Percentiles rank a stretch among this genome's conserved stretches.
These are phyloP conservation scores for Cephalopholis sonnerati DNA, from an alignment of 2,113 vertebrate genomes.

Conservation along the genomic window DNA sequence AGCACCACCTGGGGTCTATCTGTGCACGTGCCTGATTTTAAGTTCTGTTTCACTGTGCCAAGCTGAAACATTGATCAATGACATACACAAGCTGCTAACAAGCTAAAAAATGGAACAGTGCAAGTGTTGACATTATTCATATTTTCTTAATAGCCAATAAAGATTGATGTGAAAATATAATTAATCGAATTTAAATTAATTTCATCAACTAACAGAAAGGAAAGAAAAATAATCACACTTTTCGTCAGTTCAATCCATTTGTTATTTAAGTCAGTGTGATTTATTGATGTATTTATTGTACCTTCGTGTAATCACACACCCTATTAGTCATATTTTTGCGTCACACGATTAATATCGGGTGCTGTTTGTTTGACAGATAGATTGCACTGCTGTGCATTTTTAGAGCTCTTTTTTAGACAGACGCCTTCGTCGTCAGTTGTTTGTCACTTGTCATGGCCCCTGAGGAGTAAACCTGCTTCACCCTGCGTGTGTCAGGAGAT, in stretches of 20 bases:
- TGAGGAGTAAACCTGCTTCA: conserved; percentile 52
- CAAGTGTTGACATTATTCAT: background rate
- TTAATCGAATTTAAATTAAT: background rate
- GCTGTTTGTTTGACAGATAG: conserved; percentile 7
- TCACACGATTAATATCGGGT: background rate
- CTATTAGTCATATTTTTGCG: background rate
- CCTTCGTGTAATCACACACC: background rate
- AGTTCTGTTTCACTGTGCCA: background rate
- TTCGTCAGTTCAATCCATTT: background rate
- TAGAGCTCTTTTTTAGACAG: conserved; percentile 9
- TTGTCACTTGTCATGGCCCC: conserved; percentile 44
- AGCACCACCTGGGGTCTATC: too few species aligned
- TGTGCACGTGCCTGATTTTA: background rate
- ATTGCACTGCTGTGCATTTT: conserved; percentile 6
- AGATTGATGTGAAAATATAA: background rate
- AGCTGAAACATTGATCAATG: background rate
- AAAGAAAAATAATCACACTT: background rate
- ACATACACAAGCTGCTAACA: background rate
- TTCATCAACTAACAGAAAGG: background rate
- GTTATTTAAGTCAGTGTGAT: background rate
- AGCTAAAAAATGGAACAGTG: background rate
- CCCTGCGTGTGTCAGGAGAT: conserved; percentile 50
- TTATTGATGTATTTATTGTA: too few species aligned
- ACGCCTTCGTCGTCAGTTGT: conserved; percentile 56
- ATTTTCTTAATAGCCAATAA: background rate